phyloP scores from a whole-genome alignment of 2,888 invertebrate species.

The Amiota minor region DNA sequence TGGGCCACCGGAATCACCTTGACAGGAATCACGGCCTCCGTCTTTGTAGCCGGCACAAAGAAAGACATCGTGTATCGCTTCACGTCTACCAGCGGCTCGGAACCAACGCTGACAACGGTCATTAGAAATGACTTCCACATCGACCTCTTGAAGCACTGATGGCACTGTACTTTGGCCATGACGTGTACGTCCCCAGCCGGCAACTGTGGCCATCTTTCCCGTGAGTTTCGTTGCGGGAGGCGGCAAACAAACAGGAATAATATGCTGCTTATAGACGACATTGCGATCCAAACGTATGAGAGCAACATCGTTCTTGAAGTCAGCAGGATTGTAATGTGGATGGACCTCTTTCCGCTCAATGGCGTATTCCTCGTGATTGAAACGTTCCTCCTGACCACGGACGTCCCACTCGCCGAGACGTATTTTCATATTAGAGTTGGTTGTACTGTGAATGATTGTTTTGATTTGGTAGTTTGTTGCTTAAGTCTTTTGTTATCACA shows the following conservation, averaged over 20 bases:
- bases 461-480: slow-evolving; percentile 11
- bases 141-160: slow-evolving; percentile 87
- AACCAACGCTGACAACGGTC: slow-evolving; percentile 95
- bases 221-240: slow-evolving; percentile 84
- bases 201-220: slow-evolving; percentile 92
- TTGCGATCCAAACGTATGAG: slow-evolving; percentile 85
- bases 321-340: slow-evolving; percentile 90
- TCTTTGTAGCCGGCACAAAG: slow-evolving; percentile 95
- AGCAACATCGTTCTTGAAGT: slow-evolving; percentile 93
- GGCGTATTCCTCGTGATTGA: slow-evolving; percentile 89
- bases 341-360: slow-evolving; percentile 94
- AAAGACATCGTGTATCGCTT: slow-evolving; percentile 95
- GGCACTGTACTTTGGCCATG: slow-evolving; percentile 92
- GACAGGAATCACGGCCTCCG: slow-evolving; percentile 84
- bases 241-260: slow-evolving; percentile 92
- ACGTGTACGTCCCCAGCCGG: slow-evolving; percentile 92
- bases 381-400: slow-evolving; percentile 85
- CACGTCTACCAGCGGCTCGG: slow-evolving; percentile 88
- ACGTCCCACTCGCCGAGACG: slow-evolving; percentile 95
- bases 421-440: slow-evolving; percentile 90
- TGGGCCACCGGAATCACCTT: slow-evolving; percentile 88
- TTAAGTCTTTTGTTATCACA: slow-evolving; percentile 6
- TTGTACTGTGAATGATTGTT: slow-evolving; percentile 78
- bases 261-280: slow-evolving; percentile 92
- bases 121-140: slow-evolving; percentile 90